A percentile compares a stretch with the other conserved stretches of the same genome.
These are phyloP conservation scores for Panagrolaimus sp. DNA, from an alignment of 1,140 invertebrate species.

Conservation along the genomic window DNA sequence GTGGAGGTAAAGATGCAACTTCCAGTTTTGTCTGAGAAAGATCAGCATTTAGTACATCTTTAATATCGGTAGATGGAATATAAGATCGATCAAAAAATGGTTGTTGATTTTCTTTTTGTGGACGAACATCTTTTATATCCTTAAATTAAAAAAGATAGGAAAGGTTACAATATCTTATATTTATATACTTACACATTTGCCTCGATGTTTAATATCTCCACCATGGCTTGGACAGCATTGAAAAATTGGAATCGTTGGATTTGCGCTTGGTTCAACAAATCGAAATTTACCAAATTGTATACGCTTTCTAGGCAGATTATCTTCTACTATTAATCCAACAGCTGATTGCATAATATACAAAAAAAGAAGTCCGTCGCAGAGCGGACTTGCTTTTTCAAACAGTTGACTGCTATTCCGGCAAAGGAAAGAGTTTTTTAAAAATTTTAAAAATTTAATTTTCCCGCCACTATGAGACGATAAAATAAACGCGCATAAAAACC, in stretches of 20 bases:
- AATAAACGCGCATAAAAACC: too few species aligned
- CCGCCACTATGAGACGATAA: too few species aligned
- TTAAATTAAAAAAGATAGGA: not conserved
- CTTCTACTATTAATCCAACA: too few species aligned
- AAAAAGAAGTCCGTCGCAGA: too few species aligned
- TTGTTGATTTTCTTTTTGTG: not conserved
- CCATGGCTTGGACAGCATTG: not conserved
- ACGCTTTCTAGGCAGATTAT: not conserved
- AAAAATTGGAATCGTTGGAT: not conserved
- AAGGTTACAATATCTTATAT: not conserved
- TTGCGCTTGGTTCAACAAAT: not conserved
- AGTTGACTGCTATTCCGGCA: too few species aligned
- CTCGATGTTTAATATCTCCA: not conserved
- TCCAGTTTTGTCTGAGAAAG: not conserved
- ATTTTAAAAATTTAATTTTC: too few species aligned
- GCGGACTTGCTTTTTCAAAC: too few species aligned
- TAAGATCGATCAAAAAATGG: not conserved
- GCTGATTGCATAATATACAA: too few species aligned
- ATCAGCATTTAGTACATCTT: too few species aligned
- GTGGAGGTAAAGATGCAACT: not conserved
- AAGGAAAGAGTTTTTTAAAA: too few species aligned
- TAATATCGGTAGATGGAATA: not conserved
- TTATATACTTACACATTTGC: too few species aligned
- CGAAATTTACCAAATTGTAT: not conserved
- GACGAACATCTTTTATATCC: not conserved